These are phyloP conservation scores for Guaruba guarouba DNA, from an alignment of 2,113 vertebrate species.

Conservation along the genomic window DNA sequence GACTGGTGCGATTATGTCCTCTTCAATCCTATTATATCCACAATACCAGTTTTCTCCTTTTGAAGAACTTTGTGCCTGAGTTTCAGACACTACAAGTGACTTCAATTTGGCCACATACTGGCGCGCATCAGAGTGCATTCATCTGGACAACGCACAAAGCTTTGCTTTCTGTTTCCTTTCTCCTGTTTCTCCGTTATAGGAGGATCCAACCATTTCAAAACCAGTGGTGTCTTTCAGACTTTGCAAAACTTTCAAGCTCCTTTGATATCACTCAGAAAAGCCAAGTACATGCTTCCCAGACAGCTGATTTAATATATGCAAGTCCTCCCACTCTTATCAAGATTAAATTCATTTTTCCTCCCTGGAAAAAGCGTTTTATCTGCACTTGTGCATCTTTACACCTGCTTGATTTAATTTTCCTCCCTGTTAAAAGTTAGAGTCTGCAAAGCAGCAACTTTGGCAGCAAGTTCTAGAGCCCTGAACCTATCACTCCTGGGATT, in stretches of 20 bases:
- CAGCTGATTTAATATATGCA: not conserved
- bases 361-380: not conserved
- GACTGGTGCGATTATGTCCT: not conserved
- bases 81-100: not conserved
- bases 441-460: not conserved
- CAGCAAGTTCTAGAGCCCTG: not conserved
- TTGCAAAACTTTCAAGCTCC: not conserved
- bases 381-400: not conserved
- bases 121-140: not conserved
- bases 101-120: not conserved
- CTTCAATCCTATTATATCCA: fast-evolving
- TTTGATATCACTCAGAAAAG: not conserved
- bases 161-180: not conserved
- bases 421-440: not conserved
- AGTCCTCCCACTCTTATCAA: not conserved
- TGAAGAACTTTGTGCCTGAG: not conserved
- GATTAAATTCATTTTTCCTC: not conserved
- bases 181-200: not conserved
- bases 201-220: not conserved
- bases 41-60: not conserved
- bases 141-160: not conserved
- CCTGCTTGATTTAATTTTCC: not conserved
- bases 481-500: not conserved
- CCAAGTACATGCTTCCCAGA: not conserved
- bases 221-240: not conserved